Evolutionary conservation across 2,113 vertebrate species (phyloP).

Genomic region (Willisornis vidua): DNA sequence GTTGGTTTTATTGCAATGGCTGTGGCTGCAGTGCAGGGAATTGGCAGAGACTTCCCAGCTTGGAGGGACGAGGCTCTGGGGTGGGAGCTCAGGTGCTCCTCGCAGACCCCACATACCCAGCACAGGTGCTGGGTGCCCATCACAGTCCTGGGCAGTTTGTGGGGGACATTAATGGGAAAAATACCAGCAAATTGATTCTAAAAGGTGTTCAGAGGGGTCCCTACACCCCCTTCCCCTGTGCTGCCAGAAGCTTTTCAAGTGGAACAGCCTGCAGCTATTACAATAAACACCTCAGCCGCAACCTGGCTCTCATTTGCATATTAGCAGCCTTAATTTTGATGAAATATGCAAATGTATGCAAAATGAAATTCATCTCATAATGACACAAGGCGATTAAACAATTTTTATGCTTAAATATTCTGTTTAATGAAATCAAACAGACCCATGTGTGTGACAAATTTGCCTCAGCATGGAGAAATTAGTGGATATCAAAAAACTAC

Average conservation of each 20-base stretch:
- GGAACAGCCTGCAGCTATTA: constrained; percentile 91
- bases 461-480: constrained; percentile 88
- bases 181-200: background rate
- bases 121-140: background rate
- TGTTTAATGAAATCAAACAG: constrained; percentile 99
- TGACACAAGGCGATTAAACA: constrained; percentile 99
- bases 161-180: background rate
- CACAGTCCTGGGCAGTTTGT: rapidly evolving
- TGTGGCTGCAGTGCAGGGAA: background rate
- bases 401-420: constrained; percentile 99
- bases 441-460: constrained; percentile 90
- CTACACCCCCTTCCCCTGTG: background rate
- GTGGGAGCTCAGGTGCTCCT: background rate
- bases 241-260: constrained; percentile 80
- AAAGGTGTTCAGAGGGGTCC: background rate
- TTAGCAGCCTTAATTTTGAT: constrained; percentile 89
- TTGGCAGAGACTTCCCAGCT: background rate
- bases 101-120: too few relatives aligned
- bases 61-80: rapidly evolving
- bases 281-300: constrained; percentile 95
- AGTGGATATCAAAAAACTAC: constrained; percentile 81
- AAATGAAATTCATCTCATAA: constrained; percentile 98
- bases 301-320: constrained; percentile 94
- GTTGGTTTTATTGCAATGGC: background rate
- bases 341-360: constrained; percentile 99